Percentiles rank a stretch among this genome's conserved stretches.
Conservation (phyloP, 2,888 invertebrate species). For the Sicus ferrugineus region DNA sequence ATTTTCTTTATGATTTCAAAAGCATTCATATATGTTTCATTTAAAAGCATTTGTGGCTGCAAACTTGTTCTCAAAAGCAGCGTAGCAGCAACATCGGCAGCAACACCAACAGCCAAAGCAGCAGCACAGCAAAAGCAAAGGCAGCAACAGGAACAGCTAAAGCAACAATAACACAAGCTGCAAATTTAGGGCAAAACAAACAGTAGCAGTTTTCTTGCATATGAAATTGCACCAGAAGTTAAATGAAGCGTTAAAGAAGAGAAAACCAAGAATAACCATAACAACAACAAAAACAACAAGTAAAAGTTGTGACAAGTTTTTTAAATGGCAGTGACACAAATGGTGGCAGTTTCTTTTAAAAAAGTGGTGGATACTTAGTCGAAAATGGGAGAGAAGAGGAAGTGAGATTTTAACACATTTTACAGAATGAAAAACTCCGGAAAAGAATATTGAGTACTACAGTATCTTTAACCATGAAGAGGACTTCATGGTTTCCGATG, state of each 20-base stretch:
- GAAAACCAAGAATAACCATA: neutral
- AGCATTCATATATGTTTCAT: conserved; percentile 19
- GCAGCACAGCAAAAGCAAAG: neutral
- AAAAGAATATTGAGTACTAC: neutral
- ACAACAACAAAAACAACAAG: neutral
- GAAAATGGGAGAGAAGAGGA: neutral
- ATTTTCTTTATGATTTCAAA: conserved; percentile 27
- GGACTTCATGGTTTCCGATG: neutral
- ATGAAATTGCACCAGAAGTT: neutral
- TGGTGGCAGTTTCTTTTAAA: neutral
- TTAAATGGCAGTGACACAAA: conserved; percentile 24
- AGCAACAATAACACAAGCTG: neutral
- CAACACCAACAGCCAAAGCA: neutral
- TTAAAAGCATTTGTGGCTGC: neutral
- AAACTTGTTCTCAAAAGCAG: conserved; percentile 38
- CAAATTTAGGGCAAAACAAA: conserved; percentile 22
- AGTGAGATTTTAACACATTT: neutral
- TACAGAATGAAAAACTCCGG: neutral
- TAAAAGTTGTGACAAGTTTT: conserved; percentile 11
- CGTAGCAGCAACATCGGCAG: conserved; percentile 33
- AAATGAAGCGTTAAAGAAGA: conserved; percentile 19
- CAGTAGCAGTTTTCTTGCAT: conserved; percentile 11
- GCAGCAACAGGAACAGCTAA: conserved; percentile 8
- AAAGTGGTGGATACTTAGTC: neutral
- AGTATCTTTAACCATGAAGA: neutral